These are phyloP conservation scores for Eubasilissa regina DNA, from an alignment of 1,140 invertebrate genomes.

Conservation along the genomic window DNA sequence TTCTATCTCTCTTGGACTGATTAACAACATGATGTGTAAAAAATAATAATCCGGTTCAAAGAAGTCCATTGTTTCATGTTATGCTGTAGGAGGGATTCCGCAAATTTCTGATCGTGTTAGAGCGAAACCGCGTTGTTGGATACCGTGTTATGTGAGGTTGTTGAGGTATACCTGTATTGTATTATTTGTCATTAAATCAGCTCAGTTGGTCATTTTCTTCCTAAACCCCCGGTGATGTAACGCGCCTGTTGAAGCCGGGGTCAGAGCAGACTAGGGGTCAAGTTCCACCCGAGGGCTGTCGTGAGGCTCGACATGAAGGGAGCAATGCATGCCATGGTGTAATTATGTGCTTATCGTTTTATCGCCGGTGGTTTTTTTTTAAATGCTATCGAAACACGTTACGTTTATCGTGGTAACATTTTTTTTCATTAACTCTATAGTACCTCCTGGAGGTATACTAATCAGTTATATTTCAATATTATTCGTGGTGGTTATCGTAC, in stretches of 20 bases:
- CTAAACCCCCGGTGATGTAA: too few species aligned
- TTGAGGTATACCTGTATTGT: neutral
- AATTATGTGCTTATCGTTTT: constrained; percentile 1
- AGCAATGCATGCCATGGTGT: neutral
- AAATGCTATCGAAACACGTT: neutral
- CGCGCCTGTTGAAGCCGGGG: too few species aligned
- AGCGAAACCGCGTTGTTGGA: too few species aligned
- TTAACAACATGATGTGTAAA: too few species aligned
- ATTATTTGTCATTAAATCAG: neutral
- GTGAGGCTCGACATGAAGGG: neutral
- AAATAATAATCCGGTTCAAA: too few species aligned
- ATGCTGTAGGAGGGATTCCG: too few species aligned
- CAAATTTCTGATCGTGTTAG: too few species aligned
- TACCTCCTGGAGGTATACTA: neutral
- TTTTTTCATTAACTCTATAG: neutral
- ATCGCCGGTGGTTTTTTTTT: neutral
- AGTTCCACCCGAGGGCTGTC: neutral
- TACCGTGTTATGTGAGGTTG: too few species aligned
- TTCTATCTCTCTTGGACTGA: too few species aligned
- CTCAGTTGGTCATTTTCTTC: neutral
- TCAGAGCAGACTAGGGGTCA: neutral
- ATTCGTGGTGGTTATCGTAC: too few species aligned
- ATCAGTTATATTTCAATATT: too few species aligned
- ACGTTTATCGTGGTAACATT: neutral
- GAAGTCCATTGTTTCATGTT: too few species aligned